Base-by-base conservation (phyloP, 2,113 vertebrate species). In the Cyanistes caeruleus region DNA sequence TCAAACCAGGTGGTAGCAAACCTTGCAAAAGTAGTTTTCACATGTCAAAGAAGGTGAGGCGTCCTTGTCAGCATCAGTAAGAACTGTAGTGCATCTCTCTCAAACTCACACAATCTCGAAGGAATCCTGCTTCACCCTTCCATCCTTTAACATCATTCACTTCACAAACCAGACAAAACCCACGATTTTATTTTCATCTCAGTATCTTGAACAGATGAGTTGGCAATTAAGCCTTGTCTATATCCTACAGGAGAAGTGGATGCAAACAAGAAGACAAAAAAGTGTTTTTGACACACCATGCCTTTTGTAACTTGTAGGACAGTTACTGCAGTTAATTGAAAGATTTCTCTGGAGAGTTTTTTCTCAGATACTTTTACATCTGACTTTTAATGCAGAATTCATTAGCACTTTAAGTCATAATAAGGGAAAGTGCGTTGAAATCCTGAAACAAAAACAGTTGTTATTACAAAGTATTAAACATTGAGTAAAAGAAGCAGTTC, bases 401-500 rank as follows among this genome's bases (percentile, higher is more conserved):
- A 56, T 92, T 95, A 93, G 55, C 53, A 43, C 48, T 77, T 84
- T 53, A 59, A 88, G 52, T 74, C 55, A 52, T 56, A 84, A 46
- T 56, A 91, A 70, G 8, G 31, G 39, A 86, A 91, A 85, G 59
- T 39, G 28, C 72, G 74, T 31, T 63, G 58, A 84, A 35, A 84
- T 88, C 14, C 78, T 75, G 74, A 76, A 93, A 94, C 51, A 94
- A 95, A 76, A 89, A 20, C 70, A 76, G 60, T 85, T 95, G 84
- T 80, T 95, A 83, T 52, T 97, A 80, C 46, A 13, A 96, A 96
- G 63, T 63, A 74, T 74, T 95, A 93, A 93, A 79, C 3, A 31
- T 39, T 93, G 81, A 89, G 70, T 68, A 95, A 95, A 95, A 94
- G 95, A 90, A 95, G 88, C 83, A 92, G 70, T 48, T 93, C 89